Evolutionary conservation across 37 sponge, comb jelly and placozoan genomes (phyloP), one percentile per base, ranked within the genome.

Genomic region (Haliclona indistincta): DNA sequence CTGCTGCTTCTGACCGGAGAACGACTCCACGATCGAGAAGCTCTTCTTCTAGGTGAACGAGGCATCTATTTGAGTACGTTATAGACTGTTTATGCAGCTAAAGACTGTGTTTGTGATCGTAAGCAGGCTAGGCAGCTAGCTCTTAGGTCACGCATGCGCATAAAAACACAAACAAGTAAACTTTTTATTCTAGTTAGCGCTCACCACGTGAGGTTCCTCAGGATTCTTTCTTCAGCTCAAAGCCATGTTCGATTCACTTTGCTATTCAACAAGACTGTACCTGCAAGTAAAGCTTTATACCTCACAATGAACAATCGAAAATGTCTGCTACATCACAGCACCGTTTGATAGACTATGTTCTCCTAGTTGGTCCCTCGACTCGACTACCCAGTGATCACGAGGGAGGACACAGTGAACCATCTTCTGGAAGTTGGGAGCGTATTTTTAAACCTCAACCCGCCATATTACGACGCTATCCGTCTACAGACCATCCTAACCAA

Each of bases 321-420:
- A 47, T 47, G 51, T 47, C 51, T 17, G 51, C 38, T 11, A 10
- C 67, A 11, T 6, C 38, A 65, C 20, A n/a, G 6, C 37, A 35
- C 1, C 53, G 70, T 22, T 71, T 87, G 10, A 39, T 87, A 3
- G 65, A 87, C 52, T 74, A 87, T 34, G 52, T 87, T 8, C 15
- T 87, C 1, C 30, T 87, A 1, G 77, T 87, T 2, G 88, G 88
- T 0, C 81, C 88, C 0, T 73, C 70, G 47, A 38, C 56, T 22
- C 49, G n/a, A 19, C 0, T 37, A 30, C 30, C 64, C 47, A 37
- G 40, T 8, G 54, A 36, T 30, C 34, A 55, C n/a, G 38, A 47
- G 30, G 26, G 64, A 4, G 17, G 7, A 3, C 19, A 20, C 8
- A 26, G 30, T 30, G 30, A 5, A 17, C 28, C n/a, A 33, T 20